Evolutionary conservation across 2,888 invertebrate species (phyloP).

Genomic region (Itoplectis maculator): DNA sequence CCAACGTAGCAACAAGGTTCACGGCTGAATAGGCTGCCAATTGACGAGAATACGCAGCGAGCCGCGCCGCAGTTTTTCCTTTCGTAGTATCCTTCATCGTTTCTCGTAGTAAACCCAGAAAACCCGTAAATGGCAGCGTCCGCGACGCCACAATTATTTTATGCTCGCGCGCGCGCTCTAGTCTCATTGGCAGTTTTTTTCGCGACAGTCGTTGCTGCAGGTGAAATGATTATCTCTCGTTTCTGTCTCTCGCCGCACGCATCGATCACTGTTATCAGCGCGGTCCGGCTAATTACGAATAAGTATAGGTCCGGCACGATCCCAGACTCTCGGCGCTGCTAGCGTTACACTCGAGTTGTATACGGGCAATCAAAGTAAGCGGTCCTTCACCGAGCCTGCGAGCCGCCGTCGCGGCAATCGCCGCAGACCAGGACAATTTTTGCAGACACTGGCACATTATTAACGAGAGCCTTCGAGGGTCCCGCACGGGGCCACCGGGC

Average conservation of each 20-base stretch:
- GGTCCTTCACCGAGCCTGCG: conserved; percentile 29
- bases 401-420: conserved; percentile 38
- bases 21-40: conserved; percentile 11
- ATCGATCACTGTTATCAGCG: conserved; percentile 54
- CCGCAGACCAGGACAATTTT: conserved; percentile 48
- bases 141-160: conserved; percentile 7
- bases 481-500: conserved; percentile 15
- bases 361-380: conserved; percentile 52
- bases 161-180: conserved; percentile 2
- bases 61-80: not conserved
- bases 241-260: conserved; percentile 34
- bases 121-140: conserved; percentile 11
- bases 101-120: conserved; percentile 23
- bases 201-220: not conserved
- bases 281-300: conserved; percentile 60
- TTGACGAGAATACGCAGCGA: not conserved
- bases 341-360: conserved; percentile 40
- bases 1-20: not conserved
- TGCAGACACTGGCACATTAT: conserved; percentile 52
- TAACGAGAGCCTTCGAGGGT: conserved; percentile 50
- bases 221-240: conserved; percentile 39
- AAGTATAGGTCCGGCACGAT: conserved; percentile 41
- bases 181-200: not conserved
- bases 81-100: conserved; percentile 15
- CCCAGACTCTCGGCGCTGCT: conserved; percentile 19